phyloP scores from a whole-genome alignment of 2,888 invertebrate species.

The Ochropacha duplaris region DNA sequence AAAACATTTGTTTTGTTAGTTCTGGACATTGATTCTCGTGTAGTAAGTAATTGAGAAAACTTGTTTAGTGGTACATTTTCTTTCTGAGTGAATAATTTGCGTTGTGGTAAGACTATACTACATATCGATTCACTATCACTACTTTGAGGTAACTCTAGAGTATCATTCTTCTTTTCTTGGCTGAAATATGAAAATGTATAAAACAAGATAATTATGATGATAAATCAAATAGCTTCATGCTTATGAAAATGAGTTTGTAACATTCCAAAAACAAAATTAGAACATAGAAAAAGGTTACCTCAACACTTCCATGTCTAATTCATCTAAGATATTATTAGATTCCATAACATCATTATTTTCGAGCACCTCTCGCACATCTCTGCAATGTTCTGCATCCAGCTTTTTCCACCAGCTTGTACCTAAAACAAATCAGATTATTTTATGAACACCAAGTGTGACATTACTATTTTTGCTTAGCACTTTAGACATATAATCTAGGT shows the following conservation, averaged over 20 bases:
- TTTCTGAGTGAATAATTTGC: conserved; percentile 62
- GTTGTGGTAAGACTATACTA: conserved; percentile 69
- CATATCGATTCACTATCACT: conserved; percentile 69
- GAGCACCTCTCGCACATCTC: conserved; percentile 54
- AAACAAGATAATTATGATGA: no score
- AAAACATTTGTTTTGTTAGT: conserved; percentile 41
- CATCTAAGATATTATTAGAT: conserved; percentile 53
- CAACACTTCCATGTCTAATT: conserved; percentile 57
- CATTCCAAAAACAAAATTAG: no score
- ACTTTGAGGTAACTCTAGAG: conserved; percentile 63
- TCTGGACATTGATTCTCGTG: conserved; percentile 51
- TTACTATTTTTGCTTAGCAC: neutral
- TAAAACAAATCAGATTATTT: conserved; percentile 19
- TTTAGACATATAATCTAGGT: neutral
- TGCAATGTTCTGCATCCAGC: conserved; percentile 58
- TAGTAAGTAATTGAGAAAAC: conserved; percentile 45
- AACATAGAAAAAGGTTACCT: conserved; percentile 40
- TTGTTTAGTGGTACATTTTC: conserved; percentile 46
- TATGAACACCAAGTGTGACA: neutral
- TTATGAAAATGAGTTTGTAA: no score
- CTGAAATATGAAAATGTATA: conserved; percentile 39
- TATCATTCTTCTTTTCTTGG: conserved; percentile 56
- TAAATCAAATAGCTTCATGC: neutral
- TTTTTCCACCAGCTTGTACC: conserved; percentile 75
- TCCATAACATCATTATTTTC: conserved; percentile 43